Evolutionary conservation across 2,888 invertebrate genomes (phyloP).

Genomic region (Drosophila diplacantha): DNA sequence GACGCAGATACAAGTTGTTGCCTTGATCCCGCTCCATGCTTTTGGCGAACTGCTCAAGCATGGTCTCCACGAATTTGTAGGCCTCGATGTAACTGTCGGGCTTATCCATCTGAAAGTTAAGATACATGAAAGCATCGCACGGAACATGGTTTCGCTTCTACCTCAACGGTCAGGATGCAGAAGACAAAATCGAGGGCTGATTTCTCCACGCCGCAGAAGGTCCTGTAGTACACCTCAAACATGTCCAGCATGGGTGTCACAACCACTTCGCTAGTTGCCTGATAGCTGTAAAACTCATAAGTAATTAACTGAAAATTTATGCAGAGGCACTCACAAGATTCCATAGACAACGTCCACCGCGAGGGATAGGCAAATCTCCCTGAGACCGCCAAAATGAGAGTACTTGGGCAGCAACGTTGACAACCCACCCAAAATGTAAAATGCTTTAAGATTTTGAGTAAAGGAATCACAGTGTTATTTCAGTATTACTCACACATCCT

Average conservation of each 20-base stretch:
- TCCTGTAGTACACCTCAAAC: conserved; percentile 35
- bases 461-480: too few species aligned
- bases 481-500: conserved; percentile 39
- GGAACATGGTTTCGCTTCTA: not conserved
- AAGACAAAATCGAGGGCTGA: conserved; percentile 46
- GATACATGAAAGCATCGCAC: too few species aligned
- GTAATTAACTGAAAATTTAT: not conserved
- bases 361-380: conserved; percentile 37
- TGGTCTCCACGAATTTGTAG: conserved; percentile 42
- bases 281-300: conserved; percentile 28
- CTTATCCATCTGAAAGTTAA: conserved; percentile 30
- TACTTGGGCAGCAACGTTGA: conserved; percentile 38
- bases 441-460: conserved; percentile 17
- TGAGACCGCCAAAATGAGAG: conserved; percentile 15
- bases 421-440: conserved; percentile 48
- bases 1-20: conserved; percentile 42
- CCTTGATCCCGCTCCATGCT: conserved; percentile 28
- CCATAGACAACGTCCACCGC: conserved; percentile 49
- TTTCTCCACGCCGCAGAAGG: conserved; percentile 35
- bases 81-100: conserved; percentile 20
- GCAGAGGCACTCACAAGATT: conserved; percentile 47
- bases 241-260: conserved; percentile 51
- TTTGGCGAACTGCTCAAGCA: conserved; percentile 36
- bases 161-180: conserved; percentile 35
- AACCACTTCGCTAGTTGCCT: conserved; percentile 31